Base-by-base conservation (phyloP, 2,113 vertebrate species). In the Anarhynchus alexandrinus region DNA sequence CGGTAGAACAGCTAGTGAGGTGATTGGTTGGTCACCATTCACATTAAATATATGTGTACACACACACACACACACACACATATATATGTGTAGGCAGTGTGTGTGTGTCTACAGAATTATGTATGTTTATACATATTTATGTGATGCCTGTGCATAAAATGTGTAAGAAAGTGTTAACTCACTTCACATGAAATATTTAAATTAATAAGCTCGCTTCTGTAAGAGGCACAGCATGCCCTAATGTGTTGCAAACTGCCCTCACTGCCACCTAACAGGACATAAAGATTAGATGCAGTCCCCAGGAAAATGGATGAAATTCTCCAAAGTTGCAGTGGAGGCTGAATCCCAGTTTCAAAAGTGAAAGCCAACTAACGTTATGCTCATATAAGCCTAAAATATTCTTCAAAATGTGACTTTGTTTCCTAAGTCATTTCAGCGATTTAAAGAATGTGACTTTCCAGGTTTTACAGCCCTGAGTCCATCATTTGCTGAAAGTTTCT, bases 371-470 rank as follows among this genome's bases (percentile, higher is more conserved):
- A 5, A 45, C 71, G 84, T 71, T 67, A 15, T 52, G 49, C 32
- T 88, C 15, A n/a, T 78, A 8, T 18, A 74, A 82, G 34, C 34
- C 64, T 65, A 87, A 92, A 90, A 36, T 36, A 65, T 27, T 91
- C 17, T 88, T 86, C 5, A 76, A 85, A 94, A 79, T 36, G 36
- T 67, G 57, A 89, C 61, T 91, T 92, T 89, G 77, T 93, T 72
- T 79, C 70, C 49, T 38, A 76, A 93, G 57, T 54, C 1, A 93
- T 86, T 79, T 73, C 78, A 92, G 40, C 1, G 3, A 94, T 94
- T 91, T 69, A 57, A 95, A 95, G 91, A 94, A 97, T 90, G 84
- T 72, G 65, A 90, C 81, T 86, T 93, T 89, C 84, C 86, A 82
- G 86, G 94, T 95, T 95, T 91, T 91, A 84, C 83, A 72, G 92